Conservation (phyloP, 1,140 invertebrate genomes). For the Magallana angulata region DNA sequence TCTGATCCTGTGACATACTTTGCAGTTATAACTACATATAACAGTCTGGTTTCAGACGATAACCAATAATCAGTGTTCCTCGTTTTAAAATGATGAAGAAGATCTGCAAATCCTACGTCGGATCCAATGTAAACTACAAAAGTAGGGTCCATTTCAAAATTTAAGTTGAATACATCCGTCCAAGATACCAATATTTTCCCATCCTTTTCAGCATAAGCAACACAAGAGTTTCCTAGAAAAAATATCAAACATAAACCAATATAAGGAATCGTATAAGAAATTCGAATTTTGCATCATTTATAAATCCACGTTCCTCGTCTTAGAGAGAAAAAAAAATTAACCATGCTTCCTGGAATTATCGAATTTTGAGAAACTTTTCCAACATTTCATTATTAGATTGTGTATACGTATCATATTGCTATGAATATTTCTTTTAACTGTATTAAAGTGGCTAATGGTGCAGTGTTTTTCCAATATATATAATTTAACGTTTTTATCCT, state of each 20-base stretch:
- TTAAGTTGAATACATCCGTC: conserved; percentile 35
- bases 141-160: neutral
- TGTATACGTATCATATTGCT: too few relatives aligned
- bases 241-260: neutral
- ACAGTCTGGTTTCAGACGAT: neutral
- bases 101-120: neutral
- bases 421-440: too few relatives aligned
- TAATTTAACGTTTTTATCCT: too few relatives aligned
- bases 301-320: too few relatives aligned
- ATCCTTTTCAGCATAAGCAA: neutral
- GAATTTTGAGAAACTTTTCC: too few relatives aligned
- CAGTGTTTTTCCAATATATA: too few relatives aligned
- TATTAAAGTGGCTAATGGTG: too few relatives aligned
- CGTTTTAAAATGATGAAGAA: neutral
- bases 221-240: neutral
- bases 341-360: too few relatives aligned
- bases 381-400: too few relatives aligned
- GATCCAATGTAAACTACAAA: conserved; percentile 34
- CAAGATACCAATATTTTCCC: conserved; percentile 6
- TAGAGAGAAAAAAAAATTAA: too few relatives aligned
- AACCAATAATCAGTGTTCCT: neutral
- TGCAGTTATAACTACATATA: conserved; percentile 14
- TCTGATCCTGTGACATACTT: neutral
- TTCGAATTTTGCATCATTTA: too few relatives aligned
- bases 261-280: neutral